Evolutionary conservation across 2,797 vertebrate species (phyloP).

Genomic region (Ctenochaetus hawaiiensis): DNA sequence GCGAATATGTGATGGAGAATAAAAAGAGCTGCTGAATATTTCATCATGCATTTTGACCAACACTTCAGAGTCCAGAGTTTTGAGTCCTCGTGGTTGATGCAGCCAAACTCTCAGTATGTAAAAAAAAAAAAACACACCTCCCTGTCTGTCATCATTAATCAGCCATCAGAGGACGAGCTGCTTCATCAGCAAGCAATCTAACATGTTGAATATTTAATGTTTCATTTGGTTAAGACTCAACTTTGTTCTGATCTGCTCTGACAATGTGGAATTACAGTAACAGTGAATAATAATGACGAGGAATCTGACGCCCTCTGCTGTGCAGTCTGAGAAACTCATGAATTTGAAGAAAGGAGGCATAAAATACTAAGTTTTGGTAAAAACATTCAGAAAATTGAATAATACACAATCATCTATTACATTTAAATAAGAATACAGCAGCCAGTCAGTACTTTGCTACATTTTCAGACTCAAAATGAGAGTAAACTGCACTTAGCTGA

Average conservation of each 20-base stretch:
- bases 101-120: constrained; percentile 12
- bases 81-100: constrained; percentile 25
- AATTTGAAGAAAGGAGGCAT: neutral
- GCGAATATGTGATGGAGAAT: constrained; percentile 52
- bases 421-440: too few relatives aligned
- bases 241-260: constrained; percentile 47
- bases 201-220: constrained; percentile 58
- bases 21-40: constrained; percentile 70
- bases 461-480: too few relatives aligned
- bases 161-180: constrained; percentile 49
- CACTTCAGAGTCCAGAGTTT: constrained; percentile 24
- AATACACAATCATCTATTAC: neutral
- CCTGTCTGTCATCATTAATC: constrained; percentile 46
- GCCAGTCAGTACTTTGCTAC: too few relatives aligned
- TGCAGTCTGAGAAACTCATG: constrained; percentile 19
- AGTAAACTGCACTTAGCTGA: too few relatives aligned
- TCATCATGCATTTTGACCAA: constrained; percentile 65
- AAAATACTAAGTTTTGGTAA: neutral
- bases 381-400: neutral
- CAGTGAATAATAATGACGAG: neutral
- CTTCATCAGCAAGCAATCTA: constrained; percentile 53
- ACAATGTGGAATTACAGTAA: constrained; percentile 12
- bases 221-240: constrained; percentile 45
- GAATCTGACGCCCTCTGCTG: constrained; percentile 72
- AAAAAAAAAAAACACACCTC: constrained; percentile 24